Evolutionary conservation across 2,113 vertebrate species (phyloP).

Genomic region (Lepidothrix coronata): DNA sequence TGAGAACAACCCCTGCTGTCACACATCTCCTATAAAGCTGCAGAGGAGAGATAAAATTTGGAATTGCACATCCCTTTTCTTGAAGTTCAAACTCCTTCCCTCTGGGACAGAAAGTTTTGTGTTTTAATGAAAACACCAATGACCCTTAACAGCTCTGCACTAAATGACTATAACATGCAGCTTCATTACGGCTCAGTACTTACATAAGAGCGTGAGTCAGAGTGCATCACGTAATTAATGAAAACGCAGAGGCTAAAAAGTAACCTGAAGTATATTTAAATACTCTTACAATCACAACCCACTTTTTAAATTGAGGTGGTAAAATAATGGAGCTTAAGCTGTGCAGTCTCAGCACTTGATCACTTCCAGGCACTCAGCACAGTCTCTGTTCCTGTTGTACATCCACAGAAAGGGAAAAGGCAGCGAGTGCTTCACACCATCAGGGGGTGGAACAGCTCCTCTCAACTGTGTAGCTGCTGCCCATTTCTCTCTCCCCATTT

Average conservation of each 20-base stretch:
- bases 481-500: not conserved
- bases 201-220: not conserved
- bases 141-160: not conserved
- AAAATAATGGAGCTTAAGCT: not conserved
- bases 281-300: not conserved
- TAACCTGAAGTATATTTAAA: not conserved
- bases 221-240: not conserved
- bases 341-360: not conserved
- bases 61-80: not conserved
- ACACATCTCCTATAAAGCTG: not conserved
- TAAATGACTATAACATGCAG: not conserved
- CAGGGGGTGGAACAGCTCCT: not conserved
- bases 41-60: not conserved
- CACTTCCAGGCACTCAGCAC: not conserved
- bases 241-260: not conserved
- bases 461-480: not conserved
- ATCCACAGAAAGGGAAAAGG: not conserved
- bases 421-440: accelerated
- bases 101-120: not conserved
- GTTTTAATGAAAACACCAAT: not conserved
- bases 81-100: not conserved
- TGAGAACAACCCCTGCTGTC: not conserved
- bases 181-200: not conserved
- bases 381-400: not conserved
- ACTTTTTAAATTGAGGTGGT: not conserved